Evolutionary conservation across 2,113 vertebrate species (phyloP).

Genomic region (Oxyura jamaicensis): DNA sequence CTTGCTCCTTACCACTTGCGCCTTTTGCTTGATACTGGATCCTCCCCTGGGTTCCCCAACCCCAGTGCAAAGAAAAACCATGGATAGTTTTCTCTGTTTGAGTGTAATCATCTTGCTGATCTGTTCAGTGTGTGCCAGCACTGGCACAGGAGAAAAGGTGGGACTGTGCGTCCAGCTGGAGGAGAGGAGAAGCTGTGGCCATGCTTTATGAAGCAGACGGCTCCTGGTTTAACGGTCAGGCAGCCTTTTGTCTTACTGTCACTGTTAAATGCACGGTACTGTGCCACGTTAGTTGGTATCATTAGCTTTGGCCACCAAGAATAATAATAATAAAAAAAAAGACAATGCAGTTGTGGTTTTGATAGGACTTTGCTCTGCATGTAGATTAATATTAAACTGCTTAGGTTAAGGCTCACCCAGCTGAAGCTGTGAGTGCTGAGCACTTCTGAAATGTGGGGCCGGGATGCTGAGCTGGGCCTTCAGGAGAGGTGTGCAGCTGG

Average conservation of each 20-base stretch:
- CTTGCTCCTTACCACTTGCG: neutral
- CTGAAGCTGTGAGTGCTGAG: neutral
- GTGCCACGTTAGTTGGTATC: fast-evolving
- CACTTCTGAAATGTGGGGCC: fast-evolving
- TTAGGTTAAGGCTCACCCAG: neutral
- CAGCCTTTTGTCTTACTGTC: neutral
- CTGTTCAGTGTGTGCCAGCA: neutral
- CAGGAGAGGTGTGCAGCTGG: neutral
- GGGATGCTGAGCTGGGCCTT: neutral
- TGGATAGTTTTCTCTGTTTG: neutral
- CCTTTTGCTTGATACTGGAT: neutral
- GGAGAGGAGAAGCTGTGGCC: neutral
- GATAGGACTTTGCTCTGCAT: neutral
- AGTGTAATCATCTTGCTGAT: fast-evolving
- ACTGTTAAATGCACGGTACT: neutral
- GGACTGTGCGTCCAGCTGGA: neutral
- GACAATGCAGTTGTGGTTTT: neutral
- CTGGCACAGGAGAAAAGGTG: neutral
- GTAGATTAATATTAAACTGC: neutral
- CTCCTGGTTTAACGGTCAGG: neutral
- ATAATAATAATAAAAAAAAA: no score
- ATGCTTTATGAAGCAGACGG: neutral
- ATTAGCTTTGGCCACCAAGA: neutral
- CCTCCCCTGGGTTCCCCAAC: neutral
- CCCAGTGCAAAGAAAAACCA: neutral